Evolutionary conservation across 2,888 invertebrate species (phyloP), one percentile per base, ranked within the genome.

Genomic region (Dascillus cervinus): DNA sequence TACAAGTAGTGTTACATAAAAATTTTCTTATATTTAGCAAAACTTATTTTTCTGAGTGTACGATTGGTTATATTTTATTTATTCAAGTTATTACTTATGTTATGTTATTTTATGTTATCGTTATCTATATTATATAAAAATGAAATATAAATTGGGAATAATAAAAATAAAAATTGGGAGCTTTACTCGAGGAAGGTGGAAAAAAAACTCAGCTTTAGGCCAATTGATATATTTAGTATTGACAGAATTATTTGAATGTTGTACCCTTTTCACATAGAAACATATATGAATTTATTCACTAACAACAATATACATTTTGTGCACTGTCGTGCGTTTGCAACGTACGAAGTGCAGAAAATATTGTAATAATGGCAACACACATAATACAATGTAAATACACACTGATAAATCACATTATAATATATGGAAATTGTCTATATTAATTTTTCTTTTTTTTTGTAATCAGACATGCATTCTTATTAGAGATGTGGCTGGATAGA

Each of bases 401-500:
- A 56, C 58, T 55, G 55, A 60, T 58, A 55, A n/a, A 56, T 59
- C 58, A 60, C 55, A 58, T 41, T 44, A 43, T 45, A 38, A 42
- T 45, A 47, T 38, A 36, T 32, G 32, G 36, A 39, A 34, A 34
- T 31, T 31, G 20, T 28, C 26, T 34, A 33, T 33, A 37, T 19
- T 26, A 31, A 33, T n/a, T n/a, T n/a, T n/a, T n/a, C n/a, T n/a
- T n/a, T n/a, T n/a, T n/a, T n/a, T n/a, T n/a, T n/a, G n/a, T n/a
- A 26, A 10, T 35, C 56, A 57, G 60, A 46, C 59, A 55, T 60
- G 60, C 63, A 53, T 48, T 65, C 73, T 70, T 73, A 75, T 77
- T 77, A 73, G 73, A 69, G 73, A 75, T 75, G 76, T 79, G 79
- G 78, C 79, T 78, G 79, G 79, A 77, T 69, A 66, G 70, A 74